phyloP scores from a whole-genome alignment of 2,113 vertebrate genomes.

The Nipponia nippon region DNA sequence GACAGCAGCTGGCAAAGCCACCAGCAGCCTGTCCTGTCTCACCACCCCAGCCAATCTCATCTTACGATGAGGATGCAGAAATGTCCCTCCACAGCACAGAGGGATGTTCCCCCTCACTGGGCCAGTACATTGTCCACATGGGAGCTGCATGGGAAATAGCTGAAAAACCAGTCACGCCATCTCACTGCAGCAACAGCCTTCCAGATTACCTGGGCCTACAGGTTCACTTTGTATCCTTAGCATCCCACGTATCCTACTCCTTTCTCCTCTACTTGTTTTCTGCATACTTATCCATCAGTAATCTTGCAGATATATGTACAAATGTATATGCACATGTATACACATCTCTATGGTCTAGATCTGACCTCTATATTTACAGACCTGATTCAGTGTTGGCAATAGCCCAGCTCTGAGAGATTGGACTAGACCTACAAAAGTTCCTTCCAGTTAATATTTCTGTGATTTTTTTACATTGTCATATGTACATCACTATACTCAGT shows the following conservation, averaged over 20 bases:
- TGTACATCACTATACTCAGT: neutral
- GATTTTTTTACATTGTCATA: neutral
- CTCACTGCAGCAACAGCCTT: neutral
- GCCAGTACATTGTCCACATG: neutral
- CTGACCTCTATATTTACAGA: neutral
- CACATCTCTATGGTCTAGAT: neutral
- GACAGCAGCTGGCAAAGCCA: neutral
- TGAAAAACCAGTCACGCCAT: neutral
- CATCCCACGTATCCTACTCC: neutral
- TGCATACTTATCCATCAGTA: neutral
- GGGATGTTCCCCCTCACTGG: fast-evolving
- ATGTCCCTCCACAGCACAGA: neutral
- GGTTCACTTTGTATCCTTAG: neutral
- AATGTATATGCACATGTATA: neutral
- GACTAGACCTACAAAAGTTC: neutral
- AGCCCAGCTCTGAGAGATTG: neutral
- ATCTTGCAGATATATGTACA: neutral
- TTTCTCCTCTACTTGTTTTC: neutral
- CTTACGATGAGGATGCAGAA: neutral
- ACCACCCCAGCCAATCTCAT: too few species aligned
- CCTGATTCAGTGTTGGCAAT: neutral
- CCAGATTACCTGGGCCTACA: neutral
- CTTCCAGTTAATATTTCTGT: neutral
- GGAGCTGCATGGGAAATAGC: neutral
- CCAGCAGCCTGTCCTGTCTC: neutral